Evolutionary conservation across 2,113 vertebrate genomes (phyloP).

Genomic region (Genyomyrus donnyi): DNA sequence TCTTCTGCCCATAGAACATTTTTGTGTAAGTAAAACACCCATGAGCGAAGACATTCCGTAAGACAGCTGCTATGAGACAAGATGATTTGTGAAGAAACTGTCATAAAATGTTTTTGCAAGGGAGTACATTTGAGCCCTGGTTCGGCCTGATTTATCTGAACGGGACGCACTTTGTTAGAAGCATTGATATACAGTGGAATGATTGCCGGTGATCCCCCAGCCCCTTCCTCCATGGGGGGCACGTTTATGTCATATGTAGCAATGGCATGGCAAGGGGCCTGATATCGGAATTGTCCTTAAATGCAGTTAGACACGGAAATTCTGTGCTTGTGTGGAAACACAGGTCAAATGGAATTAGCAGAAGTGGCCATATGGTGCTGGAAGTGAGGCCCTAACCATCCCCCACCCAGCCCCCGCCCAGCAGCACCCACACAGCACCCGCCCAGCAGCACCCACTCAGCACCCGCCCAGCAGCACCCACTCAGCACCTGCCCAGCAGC

Average conservation of each 20-base stretch:
- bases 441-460: no score
- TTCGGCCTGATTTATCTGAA: background rate
- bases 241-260: background rate
- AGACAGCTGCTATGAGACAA: background rate
- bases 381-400: background rate
- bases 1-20: no score
- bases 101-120: background rate
- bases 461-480: no score
- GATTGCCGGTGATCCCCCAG: background rate
- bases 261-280: background rate
- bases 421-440: no score
- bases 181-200: background rate
- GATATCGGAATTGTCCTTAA: slow-evolving; percentile 6
- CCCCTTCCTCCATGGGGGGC: background rate
- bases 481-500: no score
- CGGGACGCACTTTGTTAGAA: background rate
- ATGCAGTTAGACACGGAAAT: background rate
- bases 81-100: background rate
- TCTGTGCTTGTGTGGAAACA: background rate
- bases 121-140: background rate
- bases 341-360: background rate
- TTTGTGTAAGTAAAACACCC: no score
- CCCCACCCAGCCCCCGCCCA: background rate
- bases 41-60: background rate
- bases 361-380: background rate